These are phyloP conservation scores for Paracyclopina nana DNA, from an alignment of 1,140 invertebrate species.

Conservation along the genomic window DNA sequence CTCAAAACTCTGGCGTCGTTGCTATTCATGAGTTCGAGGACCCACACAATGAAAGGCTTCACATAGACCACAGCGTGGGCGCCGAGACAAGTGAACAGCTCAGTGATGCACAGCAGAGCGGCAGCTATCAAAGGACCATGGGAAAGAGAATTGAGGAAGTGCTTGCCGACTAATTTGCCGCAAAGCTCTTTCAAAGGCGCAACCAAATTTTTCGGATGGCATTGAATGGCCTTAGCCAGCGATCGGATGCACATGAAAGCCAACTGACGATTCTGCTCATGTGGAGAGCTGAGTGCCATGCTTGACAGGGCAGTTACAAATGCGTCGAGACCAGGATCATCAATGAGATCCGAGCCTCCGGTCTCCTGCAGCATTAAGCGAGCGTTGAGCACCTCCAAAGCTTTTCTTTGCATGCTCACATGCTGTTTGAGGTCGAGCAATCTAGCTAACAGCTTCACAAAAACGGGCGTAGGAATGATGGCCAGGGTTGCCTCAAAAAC, in stretches of 20 bases:
- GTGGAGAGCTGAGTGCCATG: not conserved
- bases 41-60: not conserved
- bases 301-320: too few relatives aligned
- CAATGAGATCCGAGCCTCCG: too few relatives aligned
- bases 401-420: not conserved
- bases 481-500: not conserved
- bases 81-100: conserved; percentile 4
- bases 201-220: not conserved
- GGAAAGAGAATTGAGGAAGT: not conserved
- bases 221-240: not conserved
- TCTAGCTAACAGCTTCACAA: not conserved
- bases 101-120: conserved; percentile 2
- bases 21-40: not conserved
- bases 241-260: conserved; percentile 1
- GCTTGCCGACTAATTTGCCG: too few relatives aligned
- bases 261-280: conserved; percentile 7
- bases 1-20: not conserved
- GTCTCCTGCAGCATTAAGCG: too few relatives aligned
- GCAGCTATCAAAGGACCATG: not conserved
- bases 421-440: too few relatives aligned
- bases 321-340: too few relatives aligned
- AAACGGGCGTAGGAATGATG: not conserved
- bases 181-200: not conserved
- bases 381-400: conserved; percentile 8
- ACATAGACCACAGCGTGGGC: not conserved